Base-by-base conservation (phyloP, 2,888 invertebrate species). In the Xestia rhomboidea region DNA sequence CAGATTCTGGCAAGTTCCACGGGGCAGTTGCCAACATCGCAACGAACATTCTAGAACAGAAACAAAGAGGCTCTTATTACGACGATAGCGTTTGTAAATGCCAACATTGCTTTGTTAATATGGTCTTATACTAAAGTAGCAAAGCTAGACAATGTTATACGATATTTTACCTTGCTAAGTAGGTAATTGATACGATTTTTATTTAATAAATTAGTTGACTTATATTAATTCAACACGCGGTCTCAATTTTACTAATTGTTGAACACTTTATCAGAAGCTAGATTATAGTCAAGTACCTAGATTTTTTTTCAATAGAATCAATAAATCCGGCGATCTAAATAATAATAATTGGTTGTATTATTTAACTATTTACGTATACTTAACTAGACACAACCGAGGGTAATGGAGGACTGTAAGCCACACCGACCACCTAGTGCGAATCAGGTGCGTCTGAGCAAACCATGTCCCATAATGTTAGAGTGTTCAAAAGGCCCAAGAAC, bases 1-100 rank as follows among this genome's bases (percentile, higher is more conserved):
- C 86, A 83, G 90, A 89, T 89, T 89, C 86, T 92, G 91, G 90
- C 92, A 91, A 93, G 89, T 92, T 88, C 80, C 79, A 75, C 79
- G 82, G 85, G 73, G 83, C 85, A 73, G 71, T 88, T 91, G 90
- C 89, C 91, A 91, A 89, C 89, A 85, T 81, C 76, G 77, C 80
- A 82, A 82, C 83, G 83, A 89, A 87, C 67, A 83, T 86, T 83
- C 80, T 87, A 82, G 79, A 85, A 85, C 76, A 73, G 83, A 88
- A 88, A 90, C 89, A 89, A 90, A 87, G 86, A 84, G 81, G 41
- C 49, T 84, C 77, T 83, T 84, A 87, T 79, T 83, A 81, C 80
- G 81, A 80, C 51, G 77, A 85, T 81, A 87, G 77, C 70, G 54
- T 82, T 82, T 85, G 77, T 82, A 77, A 78, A 83, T 73, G 75